Base-by-base conservation (phyloP, 92 coral and sea anemone genomes). In the Parazoanthus darwini region DNA sequence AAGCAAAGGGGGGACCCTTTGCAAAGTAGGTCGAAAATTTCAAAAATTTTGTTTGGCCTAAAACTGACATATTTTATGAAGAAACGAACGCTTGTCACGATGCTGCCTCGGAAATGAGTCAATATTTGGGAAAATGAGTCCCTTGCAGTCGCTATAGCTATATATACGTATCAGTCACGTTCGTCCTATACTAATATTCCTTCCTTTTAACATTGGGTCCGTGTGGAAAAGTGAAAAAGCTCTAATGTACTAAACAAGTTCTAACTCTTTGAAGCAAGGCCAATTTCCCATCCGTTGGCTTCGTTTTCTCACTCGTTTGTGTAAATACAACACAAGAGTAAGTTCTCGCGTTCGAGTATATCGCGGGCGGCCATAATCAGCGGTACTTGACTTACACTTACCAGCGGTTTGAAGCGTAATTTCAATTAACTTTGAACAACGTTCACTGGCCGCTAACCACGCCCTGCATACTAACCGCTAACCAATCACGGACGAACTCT, bases 141-240 rank as follows among this genome's bases (percentile, higher is more conserved):
- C 36, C 38, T 67, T 83, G 77, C 78, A 71, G 79, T 84, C 79
- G 87, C 26, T 46, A 43, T 5, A n/a, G 23, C 42, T 35, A 71
- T 44, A 68, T 71, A 42, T 46, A 71, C 66, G 79, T 71, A 42
- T 46, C 70, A 6, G 26, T 70, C 43, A 33, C 11, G 2, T 37
- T 15, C 58, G 25, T 59, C 42, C 3, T 65, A 66, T 14, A 8
- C 46, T 72, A 35, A 39, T 67, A 51, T 71, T 76, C 46, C 39
- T 68, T 68, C 43, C 78, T 84, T 71, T 68, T 84, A 71, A 84
- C 67, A 72, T 46, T 25, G 44, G 16, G 13, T 18, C 78, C 58
- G 87, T 70, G 43, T 84, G 65, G 33, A 72, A n/a, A 25, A 33
- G 26, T 70, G 51, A 63, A 84, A 84, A 37, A 84, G 20, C 38